These are phyloP conservation scores for Sminthurinus aureus DNA, from an alignment of 2,888 invertebrate genomes.

Conservation along the genomic window DNA sequence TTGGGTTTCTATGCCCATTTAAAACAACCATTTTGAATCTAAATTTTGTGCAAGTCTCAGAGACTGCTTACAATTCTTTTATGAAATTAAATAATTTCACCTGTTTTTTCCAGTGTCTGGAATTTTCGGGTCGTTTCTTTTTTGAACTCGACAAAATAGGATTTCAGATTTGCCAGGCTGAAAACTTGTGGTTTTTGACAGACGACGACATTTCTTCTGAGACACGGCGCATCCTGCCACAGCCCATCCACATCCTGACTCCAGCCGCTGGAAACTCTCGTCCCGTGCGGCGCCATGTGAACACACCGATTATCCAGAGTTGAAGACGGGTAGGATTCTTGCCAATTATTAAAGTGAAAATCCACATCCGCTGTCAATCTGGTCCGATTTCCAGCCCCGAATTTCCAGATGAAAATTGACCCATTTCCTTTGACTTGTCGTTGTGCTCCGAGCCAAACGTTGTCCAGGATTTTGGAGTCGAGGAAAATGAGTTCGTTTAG, in stretches of 20 bases:
- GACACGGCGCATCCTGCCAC: neutral
- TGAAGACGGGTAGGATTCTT: neutral
- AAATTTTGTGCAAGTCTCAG: too few relatives aligned
- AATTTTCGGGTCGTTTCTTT: neutral
- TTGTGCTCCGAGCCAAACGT: neutral
- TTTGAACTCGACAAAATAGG: neutral
- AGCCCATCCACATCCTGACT: neutral
- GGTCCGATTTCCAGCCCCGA: neutral
- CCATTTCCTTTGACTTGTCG: neutral
- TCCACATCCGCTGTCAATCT: too few relatives aligned
- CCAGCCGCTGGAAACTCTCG: neutral
- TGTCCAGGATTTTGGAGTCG: neutral
- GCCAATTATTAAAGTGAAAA: neutral
- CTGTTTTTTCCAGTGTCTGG: neutral
- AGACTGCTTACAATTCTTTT: too few relatives aligned
- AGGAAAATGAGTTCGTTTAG: neutral
- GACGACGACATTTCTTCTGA: neutral
- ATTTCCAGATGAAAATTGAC: too few relatives aligned
- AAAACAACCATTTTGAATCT: too few relatives aligned
- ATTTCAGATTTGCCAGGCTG: neutral
- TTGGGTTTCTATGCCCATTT: too few relatives aligned
- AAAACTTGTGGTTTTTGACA: neutral
- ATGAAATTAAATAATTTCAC: too few relatives aligned
- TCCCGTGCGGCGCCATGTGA: neutral
- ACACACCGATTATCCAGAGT: neutral